These are phyloP conservation scores for human (Homo sapiens) DNA, from an alignment of 2,113 vertebrate species.

Conservation along the genomic window DNA sequence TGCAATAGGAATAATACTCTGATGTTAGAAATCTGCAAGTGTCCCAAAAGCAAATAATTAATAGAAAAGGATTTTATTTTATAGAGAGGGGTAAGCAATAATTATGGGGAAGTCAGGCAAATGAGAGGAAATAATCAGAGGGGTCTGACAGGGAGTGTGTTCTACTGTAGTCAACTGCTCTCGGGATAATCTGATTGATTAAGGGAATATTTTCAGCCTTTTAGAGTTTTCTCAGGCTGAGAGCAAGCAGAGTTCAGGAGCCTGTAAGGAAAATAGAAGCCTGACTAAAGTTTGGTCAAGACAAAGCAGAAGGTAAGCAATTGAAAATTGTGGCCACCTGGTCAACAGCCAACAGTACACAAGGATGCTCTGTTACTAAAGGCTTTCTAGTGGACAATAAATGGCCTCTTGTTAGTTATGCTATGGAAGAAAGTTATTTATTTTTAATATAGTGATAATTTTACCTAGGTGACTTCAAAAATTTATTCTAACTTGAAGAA, in stretches of 20 bases:
- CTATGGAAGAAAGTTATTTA: neutral
- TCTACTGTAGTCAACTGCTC: neutral
- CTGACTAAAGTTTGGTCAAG: neutral
- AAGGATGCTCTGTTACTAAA: neutral
- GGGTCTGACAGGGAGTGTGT: neutral
- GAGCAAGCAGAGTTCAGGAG: neutral
- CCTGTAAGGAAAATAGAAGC: neutral
- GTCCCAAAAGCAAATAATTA: neutral
- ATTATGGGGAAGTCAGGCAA: neutral
- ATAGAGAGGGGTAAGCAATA: neutral
- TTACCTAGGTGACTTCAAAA: neutral
- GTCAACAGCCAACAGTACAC: neutral
- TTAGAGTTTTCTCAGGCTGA: neutral
- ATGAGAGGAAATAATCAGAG: neutral
- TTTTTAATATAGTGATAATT: neutral
- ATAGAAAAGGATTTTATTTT: neutral
- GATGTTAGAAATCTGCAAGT: neutral
- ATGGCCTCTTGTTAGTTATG: neutral
- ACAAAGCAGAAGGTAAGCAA: neutral
- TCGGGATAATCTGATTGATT: neutral
- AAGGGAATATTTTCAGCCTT: neutral
- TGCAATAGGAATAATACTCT: neutral
- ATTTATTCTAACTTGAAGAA: conserved; percentile 25
- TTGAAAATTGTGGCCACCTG: neutral
- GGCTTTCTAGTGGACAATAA: neutral